A percentile compares a stretch with the other conserved stretches of the same genome.
Evolutionary conservation across 2,797 vertebrate species (phyloP).

Genomic region (Cheirogaleus major): DNA sequence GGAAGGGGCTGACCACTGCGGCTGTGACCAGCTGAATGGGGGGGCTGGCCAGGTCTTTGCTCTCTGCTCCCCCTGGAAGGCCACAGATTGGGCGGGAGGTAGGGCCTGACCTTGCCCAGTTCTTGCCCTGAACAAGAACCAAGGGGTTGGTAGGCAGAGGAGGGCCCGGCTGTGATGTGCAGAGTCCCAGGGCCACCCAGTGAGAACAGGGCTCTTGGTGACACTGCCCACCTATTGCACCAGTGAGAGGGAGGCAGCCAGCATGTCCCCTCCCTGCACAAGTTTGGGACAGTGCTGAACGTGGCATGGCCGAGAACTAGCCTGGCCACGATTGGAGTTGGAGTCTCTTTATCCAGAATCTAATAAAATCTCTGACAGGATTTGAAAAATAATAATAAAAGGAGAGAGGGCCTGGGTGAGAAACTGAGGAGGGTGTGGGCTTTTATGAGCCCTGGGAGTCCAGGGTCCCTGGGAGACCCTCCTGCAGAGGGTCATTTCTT

Average conservation of each 20-base stretch:
- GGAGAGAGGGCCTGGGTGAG: neutral
- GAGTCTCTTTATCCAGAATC: neutral
- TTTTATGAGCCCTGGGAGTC: neutral
- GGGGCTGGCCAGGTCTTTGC: neutral
- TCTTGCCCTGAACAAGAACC: neutral
- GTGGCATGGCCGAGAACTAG: rapidly evolving
- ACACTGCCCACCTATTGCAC: neutral
- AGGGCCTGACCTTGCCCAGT: neutral
- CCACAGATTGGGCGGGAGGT: neutral
- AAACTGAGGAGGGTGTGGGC: neutral
- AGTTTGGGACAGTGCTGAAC: neutral
- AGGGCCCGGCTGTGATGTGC: neutral
- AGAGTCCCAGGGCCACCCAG: rapidly evolving
- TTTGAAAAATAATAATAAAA: neutral
- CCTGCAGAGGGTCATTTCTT: neutral
- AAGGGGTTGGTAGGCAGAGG: neutral
- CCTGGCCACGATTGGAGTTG: neutral
- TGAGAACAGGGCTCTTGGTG: neutral
- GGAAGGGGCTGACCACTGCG: too few species aligned
- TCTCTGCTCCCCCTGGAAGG: neutral
- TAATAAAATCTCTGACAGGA: neutral
- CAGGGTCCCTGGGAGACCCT: neutral
- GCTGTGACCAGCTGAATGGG: neutral
- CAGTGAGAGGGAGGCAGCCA: neutral
- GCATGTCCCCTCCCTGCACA: neutral